Conservation (phyloP, 2,113 vertebrate genomes). For the Thamnophis sirtalis region DNA sequence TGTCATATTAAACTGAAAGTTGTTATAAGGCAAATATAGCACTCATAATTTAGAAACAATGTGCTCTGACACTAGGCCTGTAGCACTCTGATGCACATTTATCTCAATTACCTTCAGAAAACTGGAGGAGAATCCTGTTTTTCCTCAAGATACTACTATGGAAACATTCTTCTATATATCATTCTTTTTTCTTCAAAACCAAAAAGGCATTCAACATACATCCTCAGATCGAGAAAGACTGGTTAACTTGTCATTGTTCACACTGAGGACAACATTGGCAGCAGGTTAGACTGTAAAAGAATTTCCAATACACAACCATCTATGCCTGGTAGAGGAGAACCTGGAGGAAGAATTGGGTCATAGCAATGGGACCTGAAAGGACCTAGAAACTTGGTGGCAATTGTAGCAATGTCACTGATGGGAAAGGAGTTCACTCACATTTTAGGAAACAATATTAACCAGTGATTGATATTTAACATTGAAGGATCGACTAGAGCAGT, state of each 20-base stretch:
- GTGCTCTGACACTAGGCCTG: not conserved
- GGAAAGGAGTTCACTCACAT: not conserved
- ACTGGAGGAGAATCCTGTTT: not conserved
- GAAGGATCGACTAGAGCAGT: not conserved
- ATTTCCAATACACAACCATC: not conserved
- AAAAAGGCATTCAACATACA: not conserved
- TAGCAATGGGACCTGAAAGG: not conserved
- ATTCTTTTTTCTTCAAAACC: not conserved
- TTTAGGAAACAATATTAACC: not conserved
- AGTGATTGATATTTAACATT: not conserved
- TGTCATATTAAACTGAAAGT: slow-evolving; percentile 8
- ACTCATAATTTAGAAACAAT: not conserved
- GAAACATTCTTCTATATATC: not conserved
- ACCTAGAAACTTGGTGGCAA: not conserved
- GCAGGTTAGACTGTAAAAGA: not conserved
- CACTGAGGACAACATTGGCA: not conserved
- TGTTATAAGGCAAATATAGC: not conserved
- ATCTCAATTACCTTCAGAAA: not conserved
- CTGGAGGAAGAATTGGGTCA: not conserved
- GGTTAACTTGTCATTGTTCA: not conserved
- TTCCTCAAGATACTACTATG: not conserved
- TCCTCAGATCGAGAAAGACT: not conserved
- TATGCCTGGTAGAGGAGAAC: not conserved
- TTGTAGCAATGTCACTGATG: not conserved
- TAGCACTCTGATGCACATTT: not conserved